These are phyloP conservation scores for Drosophila pandora DNA, from an alignment of 1,140 invertebrate species.

Conservation along the genomic window DNA sequence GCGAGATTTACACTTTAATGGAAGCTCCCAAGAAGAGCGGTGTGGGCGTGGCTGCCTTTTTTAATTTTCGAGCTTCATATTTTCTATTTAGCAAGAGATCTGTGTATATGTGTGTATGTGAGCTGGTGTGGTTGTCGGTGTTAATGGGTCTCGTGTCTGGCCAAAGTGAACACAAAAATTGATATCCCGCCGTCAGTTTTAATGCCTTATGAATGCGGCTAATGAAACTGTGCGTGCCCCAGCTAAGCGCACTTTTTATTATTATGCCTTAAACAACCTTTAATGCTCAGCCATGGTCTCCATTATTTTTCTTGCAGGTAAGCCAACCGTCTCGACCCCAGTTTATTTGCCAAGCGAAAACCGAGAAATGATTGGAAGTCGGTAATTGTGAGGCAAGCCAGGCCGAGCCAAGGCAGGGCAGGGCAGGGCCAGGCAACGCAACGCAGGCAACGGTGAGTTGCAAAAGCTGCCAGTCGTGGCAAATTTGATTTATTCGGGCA, in stretches of 20 bases:
- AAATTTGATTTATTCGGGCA: conserved; percentile 56
- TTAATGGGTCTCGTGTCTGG: conserved; percentile 46
- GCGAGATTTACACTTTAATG: conserved; percentile 71
- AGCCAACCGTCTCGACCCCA: conserved; percentile 21
- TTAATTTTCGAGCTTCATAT: conserved; percentile 77
- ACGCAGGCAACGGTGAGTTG: conserved; percentile 31
- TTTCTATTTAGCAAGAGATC: conserved; percentile 61
- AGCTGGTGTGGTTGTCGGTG: conserved; percentile 21
- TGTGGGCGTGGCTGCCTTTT: conserved; percentile 54
- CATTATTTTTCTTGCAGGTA: conserved; percentile 55
- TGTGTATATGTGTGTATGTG: not conserved
- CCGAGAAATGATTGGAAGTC: not conserved
- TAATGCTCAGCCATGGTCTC: conserved; percentile 51
- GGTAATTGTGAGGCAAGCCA: conserved; percentile 23
- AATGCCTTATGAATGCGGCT: conserved; percentile 66
- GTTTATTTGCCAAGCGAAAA: conserved; percentile 8
- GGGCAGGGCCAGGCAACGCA: not conserved
- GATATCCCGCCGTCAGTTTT: conserved; percentile 72
- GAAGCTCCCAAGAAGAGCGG: conserved; percentile 16
- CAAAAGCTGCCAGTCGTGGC: conserved; percentile 32
- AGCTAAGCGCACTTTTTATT: conserved; percentile 47
- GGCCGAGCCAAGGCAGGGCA: not conserved
- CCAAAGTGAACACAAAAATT: conserved; percentile 41
- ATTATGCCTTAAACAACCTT: conserved; percentile 62
- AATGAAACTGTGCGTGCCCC: conserved; percentile 61